Evolutionary conservation across 2,113 vertebrate species (phyloP).

Genomic region (Larimichthys polyactis): DNA sequence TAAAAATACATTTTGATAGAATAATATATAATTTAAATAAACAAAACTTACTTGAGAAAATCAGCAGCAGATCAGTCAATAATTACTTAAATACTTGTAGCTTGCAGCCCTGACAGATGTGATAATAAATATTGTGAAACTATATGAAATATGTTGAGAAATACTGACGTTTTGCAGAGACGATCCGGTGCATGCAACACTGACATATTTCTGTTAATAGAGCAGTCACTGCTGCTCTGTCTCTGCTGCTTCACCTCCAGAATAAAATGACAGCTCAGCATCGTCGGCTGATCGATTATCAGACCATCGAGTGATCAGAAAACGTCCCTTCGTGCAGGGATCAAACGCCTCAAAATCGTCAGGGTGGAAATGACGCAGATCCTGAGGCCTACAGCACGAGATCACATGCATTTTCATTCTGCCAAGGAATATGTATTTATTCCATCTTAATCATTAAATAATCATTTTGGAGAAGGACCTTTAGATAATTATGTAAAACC

Average conservation of each 20-base stretch:
- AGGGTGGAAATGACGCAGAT: not conserved
- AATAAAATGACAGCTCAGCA: not conserved
- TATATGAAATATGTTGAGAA: too few species aligned
- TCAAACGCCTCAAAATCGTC: not conserved
- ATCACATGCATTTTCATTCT: not conserved
- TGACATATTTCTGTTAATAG: too few species aligned
- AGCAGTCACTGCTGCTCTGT: not conserved
- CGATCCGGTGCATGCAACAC: too few species aligned
- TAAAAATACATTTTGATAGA: not conserved
- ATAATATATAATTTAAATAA: too few species aligned
- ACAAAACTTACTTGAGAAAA: not conserved
- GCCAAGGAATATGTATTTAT: not conserved
- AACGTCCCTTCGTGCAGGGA: too few species aligned
- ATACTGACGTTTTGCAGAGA: not conserved
- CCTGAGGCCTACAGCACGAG: not conserved
- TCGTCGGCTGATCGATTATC: not conserved
- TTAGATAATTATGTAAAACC: not conserved
- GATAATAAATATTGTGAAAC: not conserved
- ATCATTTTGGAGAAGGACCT: not conserved
- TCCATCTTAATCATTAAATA: not conserved
- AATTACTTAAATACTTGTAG: not conserved
- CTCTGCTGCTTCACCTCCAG: not conserved
- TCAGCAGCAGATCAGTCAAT: not conserved
- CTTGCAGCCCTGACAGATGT: not conserved
- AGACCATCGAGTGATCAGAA: too few species aligned